phyloP scores from a whole-genome alignment of 92 coral and sea anemone genomes.

The Zoanthus solanderi region DNA sequence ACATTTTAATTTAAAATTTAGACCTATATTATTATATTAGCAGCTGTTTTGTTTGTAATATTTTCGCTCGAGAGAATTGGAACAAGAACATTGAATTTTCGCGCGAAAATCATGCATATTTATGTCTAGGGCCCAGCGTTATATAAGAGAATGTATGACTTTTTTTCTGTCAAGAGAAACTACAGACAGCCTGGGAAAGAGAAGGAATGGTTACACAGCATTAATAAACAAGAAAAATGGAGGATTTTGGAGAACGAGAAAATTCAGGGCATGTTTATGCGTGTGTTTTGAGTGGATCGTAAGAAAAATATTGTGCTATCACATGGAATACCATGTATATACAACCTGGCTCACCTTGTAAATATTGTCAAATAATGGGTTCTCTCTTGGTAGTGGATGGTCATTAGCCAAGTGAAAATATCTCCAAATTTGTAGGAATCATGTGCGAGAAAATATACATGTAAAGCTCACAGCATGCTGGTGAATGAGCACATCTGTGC shows the following conservation, averaged over 20 bases:
- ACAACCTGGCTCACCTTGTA: no score
- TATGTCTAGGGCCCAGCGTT: conserved; percentile 28
- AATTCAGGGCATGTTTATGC: conserved; percentile 11
- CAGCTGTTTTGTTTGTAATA: background rate
- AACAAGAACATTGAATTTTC: conserved; percentile 12
- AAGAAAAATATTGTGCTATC: background rate
- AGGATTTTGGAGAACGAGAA: background rate
- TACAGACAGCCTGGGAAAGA: conserved; percentile 12
- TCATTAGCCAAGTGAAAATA: no score
- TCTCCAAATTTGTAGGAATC: no score
- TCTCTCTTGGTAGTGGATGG: no score
- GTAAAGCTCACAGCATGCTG: no score
- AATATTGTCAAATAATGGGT: no score
- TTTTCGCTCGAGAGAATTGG: background rate
- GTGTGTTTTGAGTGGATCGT: background rate
- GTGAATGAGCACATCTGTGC: no score
- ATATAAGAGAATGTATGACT: background rate
- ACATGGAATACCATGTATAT: background rate
- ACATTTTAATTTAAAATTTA: background rate
- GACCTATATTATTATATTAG: background rate
- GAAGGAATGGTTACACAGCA: background rate
- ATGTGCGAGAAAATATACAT: no score
- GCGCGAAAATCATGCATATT: conserved; percentile 8
- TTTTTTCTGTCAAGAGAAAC: conserved; percentile 13
- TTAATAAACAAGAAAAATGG: conserved; percentile 7